Base-by-base conservation (phyloP, 2,113 vertebrate genomes). In the Lophotis ruficrista region DNA sequence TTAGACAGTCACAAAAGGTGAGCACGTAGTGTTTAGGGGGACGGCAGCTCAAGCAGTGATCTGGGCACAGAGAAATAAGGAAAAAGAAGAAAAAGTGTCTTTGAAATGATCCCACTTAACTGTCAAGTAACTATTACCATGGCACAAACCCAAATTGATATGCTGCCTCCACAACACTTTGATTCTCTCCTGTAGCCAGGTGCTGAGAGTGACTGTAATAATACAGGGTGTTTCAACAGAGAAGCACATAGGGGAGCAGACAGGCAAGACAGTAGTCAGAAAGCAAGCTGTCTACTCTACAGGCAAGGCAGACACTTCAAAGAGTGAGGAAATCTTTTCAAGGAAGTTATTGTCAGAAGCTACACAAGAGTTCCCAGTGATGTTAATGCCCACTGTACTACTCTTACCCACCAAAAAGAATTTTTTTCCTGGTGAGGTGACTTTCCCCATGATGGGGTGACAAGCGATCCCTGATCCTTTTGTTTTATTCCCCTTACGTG, bases 71-170 rank as follows among this genome's bases (percentile, higher is more conserved):
- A 96, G 79, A 90, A 94, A 76, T 18, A 90, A 28, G 61, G 76
- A 82, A 90, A 90, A 89, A 33, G 80, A 91, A 85, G 79, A 60
- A 75, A 91, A 94, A 92, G 23, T 45, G 35, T 50, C 75, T 95
- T 96, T 95, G 95, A 94, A 96, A 97, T 87, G 89, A 97, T 95
- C 79, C 84, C 92, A 92, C 85, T 96, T 97, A 95, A 86, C 87
- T 3, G 1, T 83, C 84, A 78, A 93, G 89, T 87, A 93, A 92
- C 62, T 94, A 83, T 65, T 92, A 87, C 91, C 81, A 77, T 92
- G 94, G 89, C 82, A 82, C 75, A 91, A 91, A 89, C 91, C 90
- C 84, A 94, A 97, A 95, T 35, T 94, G 97, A 83, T 96, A 61
- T 48, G 85, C 90, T 97, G 93, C 90, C 93, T 96, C 92, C 87